phyloP scores from a whole-genome alignment of 2,888 invertebrate genomes.

The Synergus itoensis region DNA sequence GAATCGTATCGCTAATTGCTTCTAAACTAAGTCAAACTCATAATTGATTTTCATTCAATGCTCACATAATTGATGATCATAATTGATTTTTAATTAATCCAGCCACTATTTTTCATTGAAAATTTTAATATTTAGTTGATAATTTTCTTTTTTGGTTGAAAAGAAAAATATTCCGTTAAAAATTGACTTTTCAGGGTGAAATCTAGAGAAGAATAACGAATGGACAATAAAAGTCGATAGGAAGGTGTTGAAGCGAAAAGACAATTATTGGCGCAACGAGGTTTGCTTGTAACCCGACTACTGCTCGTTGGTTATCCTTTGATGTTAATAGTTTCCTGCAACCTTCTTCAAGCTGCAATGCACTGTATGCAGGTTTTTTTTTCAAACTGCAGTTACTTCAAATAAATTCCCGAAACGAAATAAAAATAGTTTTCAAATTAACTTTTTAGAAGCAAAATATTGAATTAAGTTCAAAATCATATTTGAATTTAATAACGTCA shows the following conservation, averaged over 20 bases:
- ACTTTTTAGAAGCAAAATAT: too few species aligned
- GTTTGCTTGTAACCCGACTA: background rate
- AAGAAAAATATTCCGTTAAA: too few species aligned
- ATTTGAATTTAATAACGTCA: constrained; percentile 1
- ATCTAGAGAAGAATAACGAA: background rate
- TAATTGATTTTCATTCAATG: background rate
- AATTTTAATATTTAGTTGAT: too few species aligned
- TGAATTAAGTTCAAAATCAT: background rate
- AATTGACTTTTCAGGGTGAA: too few species aligned
- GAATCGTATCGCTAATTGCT: constrained; percentile 52
- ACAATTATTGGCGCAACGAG: background rate
- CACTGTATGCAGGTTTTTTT: too few species aligned
- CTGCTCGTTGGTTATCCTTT: background rate
- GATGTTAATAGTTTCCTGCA: background rate
- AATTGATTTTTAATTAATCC: background rate
- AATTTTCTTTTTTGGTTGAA: too few species aligned
- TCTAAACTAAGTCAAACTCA: background rate
- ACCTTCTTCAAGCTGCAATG: too few species aligned
- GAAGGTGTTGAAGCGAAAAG: background rate
- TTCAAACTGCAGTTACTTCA: too few species aligned
- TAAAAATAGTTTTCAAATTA: too few species aligned
- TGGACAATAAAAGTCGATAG: constrained; percentile 3
- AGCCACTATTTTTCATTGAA: background rate
- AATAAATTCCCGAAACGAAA: too few species aligned
- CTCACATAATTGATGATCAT: background rate